A percentile compares a stretch with the other conserved stretches of the same genome.
Evolutionary conservation across 1,140 invertebrate species (phyloP).

Genomic region (Ylistrum balloti): DNA sequence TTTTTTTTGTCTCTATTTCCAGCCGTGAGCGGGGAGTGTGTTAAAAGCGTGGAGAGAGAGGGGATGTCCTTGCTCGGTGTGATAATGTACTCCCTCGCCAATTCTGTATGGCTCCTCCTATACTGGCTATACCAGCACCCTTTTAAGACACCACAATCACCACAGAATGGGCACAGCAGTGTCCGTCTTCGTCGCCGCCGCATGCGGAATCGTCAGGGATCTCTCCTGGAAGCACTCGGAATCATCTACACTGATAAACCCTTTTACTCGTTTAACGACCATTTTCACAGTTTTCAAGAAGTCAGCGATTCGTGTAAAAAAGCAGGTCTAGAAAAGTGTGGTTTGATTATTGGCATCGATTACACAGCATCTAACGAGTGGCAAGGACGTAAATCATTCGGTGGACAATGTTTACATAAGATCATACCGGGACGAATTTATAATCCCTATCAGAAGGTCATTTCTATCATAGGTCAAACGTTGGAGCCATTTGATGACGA

Average conservation of each 20-base stretch:
- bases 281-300: constrained; percentile 78
- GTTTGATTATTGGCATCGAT: constrained; percentile 83
- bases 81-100: constrained; percentile 58
- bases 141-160: constrained; percentile 35
- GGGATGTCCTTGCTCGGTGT: constrained; percentile 55
- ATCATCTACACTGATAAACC: constrained; percentile 62
- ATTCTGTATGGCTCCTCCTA: constrained; percentile 51
- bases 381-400: constrained; percentile 84
- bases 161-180: constrained; percentile 56
- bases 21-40: neutral
- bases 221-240: constrained; percentile 75
- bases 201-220: constrained; percentile 66
- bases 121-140: constrained; percentile 55
- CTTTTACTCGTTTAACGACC: constrained; percentile 78
- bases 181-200: constrained; percentile 53
- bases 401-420: constrained; percentile 81
- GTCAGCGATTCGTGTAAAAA: constrained; percentile 79
- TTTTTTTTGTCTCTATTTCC: neutral
- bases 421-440: constrained; percentile 74
- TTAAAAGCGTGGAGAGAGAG: neutral
- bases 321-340: constrained; percentile 83
- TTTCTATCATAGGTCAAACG: constrained; percentile 83
- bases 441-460: constrained; percentile 83
- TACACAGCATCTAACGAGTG: constrained; percentile 85
- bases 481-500: constrained; percentile 83